Conservation (phyloP, 2,113 vertebrate species). For the Mixornis gularis region DNA sequence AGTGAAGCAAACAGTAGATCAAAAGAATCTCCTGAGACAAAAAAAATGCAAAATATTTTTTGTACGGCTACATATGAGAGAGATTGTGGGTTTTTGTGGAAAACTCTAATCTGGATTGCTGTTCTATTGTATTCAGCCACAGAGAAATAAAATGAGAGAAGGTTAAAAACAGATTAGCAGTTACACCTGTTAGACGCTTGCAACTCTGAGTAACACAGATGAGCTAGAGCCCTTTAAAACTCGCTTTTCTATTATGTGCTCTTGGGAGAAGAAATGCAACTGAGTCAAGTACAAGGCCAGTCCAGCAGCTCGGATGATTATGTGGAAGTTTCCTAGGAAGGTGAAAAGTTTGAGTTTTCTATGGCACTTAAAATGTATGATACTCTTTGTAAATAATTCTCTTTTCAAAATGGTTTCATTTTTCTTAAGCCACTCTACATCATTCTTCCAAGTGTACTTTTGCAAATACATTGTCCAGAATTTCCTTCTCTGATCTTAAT, state of each 20-base stretch:
- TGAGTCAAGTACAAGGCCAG: not conserved
- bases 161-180: not conserved
- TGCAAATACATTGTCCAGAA: slow-evolving; percentile 20
- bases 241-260: not conserved
- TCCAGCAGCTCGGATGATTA: not conserved
- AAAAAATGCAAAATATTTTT: not conserved
- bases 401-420: not conserved
- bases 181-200: not conserved
- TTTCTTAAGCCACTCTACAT: not conserved
- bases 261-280: not conserved
- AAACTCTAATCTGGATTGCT: not conserved
- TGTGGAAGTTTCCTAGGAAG: not conserved
- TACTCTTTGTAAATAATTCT: not conserved
- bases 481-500: slow-evolving; percentile 43
- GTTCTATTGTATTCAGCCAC: not conserved
- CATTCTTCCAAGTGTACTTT: not conserved
- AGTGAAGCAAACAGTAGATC: not conserved
- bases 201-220: not conserved
- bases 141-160: not conserved
- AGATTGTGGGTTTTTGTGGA: not conserved
- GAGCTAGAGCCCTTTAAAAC: not conserved
- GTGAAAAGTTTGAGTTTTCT: not conserved
- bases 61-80: not conserved
- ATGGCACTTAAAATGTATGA: not conserved
- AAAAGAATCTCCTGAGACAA: not conserved